Evolutionary conservation across 2,113 vertebrate genomes (phyloP).

Genomic region (Misgurnus anguillicaudatus): DNA sequence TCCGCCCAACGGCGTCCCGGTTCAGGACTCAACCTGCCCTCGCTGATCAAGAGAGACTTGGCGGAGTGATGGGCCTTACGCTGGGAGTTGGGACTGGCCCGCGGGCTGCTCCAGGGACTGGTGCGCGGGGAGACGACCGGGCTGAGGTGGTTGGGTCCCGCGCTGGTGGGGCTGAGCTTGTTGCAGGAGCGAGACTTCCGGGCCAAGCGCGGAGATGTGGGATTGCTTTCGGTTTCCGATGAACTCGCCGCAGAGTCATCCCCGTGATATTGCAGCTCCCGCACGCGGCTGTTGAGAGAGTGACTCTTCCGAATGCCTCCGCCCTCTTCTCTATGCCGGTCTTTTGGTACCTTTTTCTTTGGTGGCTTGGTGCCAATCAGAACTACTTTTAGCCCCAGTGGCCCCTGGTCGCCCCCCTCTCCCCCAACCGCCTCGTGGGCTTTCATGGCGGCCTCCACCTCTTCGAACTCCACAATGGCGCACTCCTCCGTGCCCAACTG

Average conservation of each 20-base stretch:
- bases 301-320: conserved; percentile 73
- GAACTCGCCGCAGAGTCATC: conserved; percentile 95
- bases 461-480: conserved; percentile 93
- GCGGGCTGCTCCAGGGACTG: conserved; percentile 91
- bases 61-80: conserved; percentile 77
- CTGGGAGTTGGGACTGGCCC: conserved; percentile 82
- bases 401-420: conserved; percentile 68
- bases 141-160: conserved; percentile 84
- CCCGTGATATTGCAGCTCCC: conserved; percentile 88
- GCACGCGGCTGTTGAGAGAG: conserved; percentile 88
- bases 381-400: conserved; percentile 80
- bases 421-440: conserved; percentile 83
- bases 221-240: conserved; percentile 91
- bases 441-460: conserved; percentile 88
- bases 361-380: conserved; percentile 92
- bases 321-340: conserved; percentile 77
- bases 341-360: conserved; percentile 91
- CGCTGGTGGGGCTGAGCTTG: conserved; percentile 83
- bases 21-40: conserved; percentile 75
- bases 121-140: conserved; percentile 87
- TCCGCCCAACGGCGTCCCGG: conserved; percentile 82
- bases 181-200: conserved; percentile 73
- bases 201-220: conserved; percentile 83
- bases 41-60: conserved; percentile 84
- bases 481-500: conserved; percentile 90